Base-by-base conservation (phyloP, 30 jellyfish, hydroid and myxozoan genomes). In the Aurelia aurita complex sp. Pacific region DNA sequence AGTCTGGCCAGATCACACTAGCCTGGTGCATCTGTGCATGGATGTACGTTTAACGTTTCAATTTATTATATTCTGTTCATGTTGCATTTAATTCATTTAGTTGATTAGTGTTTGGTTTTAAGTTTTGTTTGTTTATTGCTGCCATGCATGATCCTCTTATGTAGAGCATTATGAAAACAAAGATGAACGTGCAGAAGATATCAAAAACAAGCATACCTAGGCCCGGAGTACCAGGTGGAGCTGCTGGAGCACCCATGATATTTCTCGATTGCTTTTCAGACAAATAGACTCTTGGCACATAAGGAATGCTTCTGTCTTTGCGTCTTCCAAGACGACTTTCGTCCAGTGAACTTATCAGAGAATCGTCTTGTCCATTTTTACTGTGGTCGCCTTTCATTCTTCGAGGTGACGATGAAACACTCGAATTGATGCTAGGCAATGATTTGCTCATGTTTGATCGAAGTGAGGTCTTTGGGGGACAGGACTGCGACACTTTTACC, bases 241-340 rank as follows among this genome's bases (percentile, higher is more conserved):
- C 93, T 7, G 93, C 93, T 0, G 93, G 93, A 52, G 52, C 71
- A 7, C 93, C 93, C 93, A 84, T 84, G 64, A 73, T 17, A 9
- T 38, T 73, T 46, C 82, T 46, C 9, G 93, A 84, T 14, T 75
- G 87, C 76, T 64, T 73, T 18, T 84, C 93, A 7, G 93, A 84
- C 76, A 84, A 74, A 52, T 73, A 84, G 2, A 84, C 85, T 43
- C 72, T 84, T 11, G 78, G 29, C 40, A 14, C 4, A 11, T 78
- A 85, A 10, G 81, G 6, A 6, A 46, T 46, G 57, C 57, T 55
- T 69, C 64, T 23, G 80, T 43, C 52, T 59, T 59, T 40, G 57
- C 57, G 57, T 64, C 35, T 18, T 23, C 65, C 68, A 59, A 2
- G 66, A 75, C 19, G 73, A 16, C 32, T 10, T 66, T 79, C 89